These are phyloP conservation scores for Andrena hattorfiana DNA, from an alignment of 2,888 invertebrate genomes.

Conservation along the genomic window DNA sequence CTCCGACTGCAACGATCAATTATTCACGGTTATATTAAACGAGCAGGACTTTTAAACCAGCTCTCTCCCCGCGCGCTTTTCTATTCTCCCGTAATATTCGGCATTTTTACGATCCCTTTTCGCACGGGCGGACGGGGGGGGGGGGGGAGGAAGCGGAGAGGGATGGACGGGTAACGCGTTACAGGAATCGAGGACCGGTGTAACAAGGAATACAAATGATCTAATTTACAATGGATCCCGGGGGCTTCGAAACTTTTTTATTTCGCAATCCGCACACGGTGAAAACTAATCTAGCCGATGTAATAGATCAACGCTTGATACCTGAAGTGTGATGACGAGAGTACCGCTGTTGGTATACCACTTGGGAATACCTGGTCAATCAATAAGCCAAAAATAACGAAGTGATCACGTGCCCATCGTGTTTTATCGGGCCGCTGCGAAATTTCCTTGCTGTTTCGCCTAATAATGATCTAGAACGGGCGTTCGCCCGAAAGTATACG, in stretches of 20 bases:
- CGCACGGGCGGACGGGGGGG: background rate
- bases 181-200: constrained; percentile 54
- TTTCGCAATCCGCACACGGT: constrained; percentile 58
- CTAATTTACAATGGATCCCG: constrained; percentile 77
- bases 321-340: constrained; percentile 66
- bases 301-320: constrained; percentile 72
- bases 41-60: background rate
- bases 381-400: constrained; percentile 68
- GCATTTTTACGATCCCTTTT: constrained; percentile 37
- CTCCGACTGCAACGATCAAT: constrained; percentile 44
- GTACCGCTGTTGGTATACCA: constrained; percentile 56
- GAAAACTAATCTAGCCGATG: constrained; percentile 73
- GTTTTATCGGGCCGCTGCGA: constrained; percentile 3
- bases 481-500: background rate
- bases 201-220: constrained; percentile 78
- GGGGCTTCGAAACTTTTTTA: constrained; percentile 72
- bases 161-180: constrained; percentile 46
- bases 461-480: background rate
- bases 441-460: background rate
- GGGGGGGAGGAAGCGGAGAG: background rate
- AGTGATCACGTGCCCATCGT: constrained; percentile 3
- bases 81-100: constrained; percentile 5
- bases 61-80: background rate
- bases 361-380: constrained; percentile 68
- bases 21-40: constrained; percentile 24